Evolutionary conservation across 2,113 vertebrate species (phyloP).

Genomic region (Nansenia antarctica): DNA sequence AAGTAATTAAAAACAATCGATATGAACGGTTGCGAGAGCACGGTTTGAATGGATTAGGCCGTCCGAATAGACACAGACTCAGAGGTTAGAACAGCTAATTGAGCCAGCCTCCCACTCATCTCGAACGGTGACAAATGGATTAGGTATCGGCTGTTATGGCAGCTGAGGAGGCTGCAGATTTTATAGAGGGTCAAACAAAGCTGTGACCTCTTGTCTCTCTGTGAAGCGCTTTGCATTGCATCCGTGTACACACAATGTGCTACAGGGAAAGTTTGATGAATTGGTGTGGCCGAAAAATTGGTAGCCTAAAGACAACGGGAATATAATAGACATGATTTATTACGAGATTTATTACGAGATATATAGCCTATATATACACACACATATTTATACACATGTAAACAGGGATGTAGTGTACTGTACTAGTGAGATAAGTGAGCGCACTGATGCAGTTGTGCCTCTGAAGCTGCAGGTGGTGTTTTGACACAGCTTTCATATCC

Average conservation of each 20-base stretch:
- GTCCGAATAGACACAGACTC: conserved; percentile 19
- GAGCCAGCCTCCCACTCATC: conserved; percentile 8
- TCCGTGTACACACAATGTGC: too few species aligned
- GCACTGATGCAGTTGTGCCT: too few species aligned
- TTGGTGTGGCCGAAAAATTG: too few species aligned
- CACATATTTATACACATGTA: too few species aligned
- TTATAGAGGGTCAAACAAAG: conserved; percentile 25
- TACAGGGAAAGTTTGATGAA: too few species aligned
- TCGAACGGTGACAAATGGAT: conserved; percentile 30
- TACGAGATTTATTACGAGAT: too few species aligned
- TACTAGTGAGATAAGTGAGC: too few species aligned
- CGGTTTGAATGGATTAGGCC: conserved; percentile 24
- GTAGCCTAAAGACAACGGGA: conserved; percentile 15
- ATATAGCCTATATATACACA: too few species aligned
- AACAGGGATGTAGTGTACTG: too few species aligned
- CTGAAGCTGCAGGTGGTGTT: too few species aligned
- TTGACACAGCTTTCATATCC: too few species aligned
- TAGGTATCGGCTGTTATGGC: conserved; percentile 35
- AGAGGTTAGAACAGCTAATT: conserved; percentile 34
- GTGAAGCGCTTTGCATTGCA: too few species aligned
- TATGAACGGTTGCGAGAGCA: conserved; percentile 8
- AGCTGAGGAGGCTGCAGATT: conserved; percentile 14
- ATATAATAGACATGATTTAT: conserved; percentile 17
- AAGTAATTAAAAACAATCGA: conserved; percentile 24
- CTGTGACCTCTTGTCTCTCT: conserved; percentile 13